phyloP scores from a whole-genome alignment of 2,113 vertebrate species.

The Bos javanicus region DNA sequence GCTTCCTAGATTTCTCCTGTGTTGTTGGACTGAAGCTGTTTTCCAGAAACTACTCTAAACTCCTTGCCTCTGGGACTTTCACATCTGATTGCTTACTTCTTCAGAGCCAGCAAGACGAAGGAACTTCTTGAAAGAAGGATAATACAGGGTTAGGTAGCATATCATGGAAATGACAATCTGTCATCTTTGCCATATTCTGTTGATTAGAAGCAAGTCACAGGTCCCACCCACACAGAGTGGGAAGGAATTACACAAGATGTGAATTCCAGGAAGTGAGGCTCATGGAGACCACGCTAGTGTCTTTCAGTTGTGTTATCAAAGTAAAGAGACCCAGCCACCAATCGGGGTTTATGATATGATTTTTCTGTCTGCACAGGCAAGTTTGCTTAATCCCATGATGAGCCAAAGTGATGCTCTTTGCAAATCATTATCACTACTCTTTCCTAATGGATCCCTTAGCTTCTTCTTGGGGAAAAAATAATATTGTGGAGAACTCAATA shows the following conservation, averaged over 20 bases:
- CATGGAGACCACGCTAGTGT: background rate
- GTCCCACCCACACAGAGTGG: background rate
- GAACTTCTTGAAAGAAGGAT: background rate
- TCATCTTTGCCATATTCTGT: background rate
- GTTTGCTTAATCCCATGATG: background rate
- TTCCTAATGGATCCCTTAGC: background rate
- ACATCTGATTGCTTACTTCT: rapidly evolving
- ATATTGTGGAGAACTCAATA: background rate
- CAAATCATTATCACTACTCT: background rate
- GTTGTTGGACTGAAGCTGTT: background rate
- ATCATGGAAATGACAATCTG: background rate
- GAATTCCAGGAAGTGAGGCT: background rate
- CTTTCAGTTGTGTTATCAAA: background rate
- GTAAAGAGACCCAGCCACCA: background rate
- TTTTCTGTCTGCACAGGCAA: background rate
- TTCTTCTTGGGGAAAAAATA: background rate
- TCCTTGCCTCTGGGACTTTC: background rate
- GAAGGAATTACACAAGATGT: background rate
- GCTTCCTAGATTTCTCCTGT: background rate
- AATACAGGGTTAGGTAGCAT: rapidly evolving
- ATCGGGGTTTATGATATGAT: background rate
- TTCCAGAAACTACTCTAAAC: background rate
- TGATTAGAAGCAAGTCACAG: background rate
- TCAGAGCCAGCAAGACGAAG: background rate
- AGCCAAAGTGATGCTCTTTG: background rate